Base-by-base conservation (phyloP, 2,888 invertebrate species). In the Cephus spinipes region DNA sequence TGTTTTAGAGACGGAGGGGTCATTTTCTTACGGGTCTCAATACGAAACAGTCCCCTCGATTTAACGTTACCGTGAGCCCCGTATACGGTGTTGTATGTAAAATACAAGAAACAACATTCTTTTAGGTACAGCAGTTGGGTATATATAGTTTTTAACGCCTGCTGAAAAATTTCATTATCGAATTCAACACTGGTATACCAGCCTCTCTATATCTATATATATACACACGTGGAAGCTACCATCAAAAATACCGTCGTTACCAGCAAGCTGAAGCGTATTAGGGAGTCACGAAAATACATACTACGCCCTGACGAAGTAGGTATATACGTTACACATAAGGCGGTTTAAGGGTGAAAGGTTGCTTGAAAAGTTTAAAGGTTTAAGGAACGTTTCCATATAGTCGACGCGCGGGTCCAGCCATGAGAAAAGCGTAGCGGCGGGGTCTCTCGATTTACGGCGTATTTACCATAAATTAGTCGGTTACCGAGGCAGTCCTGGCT, bases 401-500 rank as follows among this genome's bases (percentile, higher is more conserved):
- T 55, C 55, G 55, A 33, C 9, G 23, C 55, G 23, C 55, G 55
- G 55, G 55, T 55, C 55, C 55, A 55, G 40, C 40, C 34, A 68
- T 73, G 71, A 68, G 76, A 73, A 68, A 80, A 33, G 73, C 36
- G 33, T 35, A 32, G 31, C 71, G n/a, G n/a, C 71, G 31, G 71
- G 71, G 71, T 71, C 71, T 71, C 31, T 71, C 71, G 71, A 71
- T 71, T 71, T 71, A 71, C 71, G 3, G 71, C 71, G 55, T 77
- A 68, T 77, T 77, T 77, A 77, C 73, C 77, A 77, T 77, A 74
- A 77, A 77, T 77, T 77, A 77, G 77, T 77, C 74, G 73, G 77
- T 74, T 69, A 74, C 77, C 68, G 31, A 68, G 68, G 12, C 55
- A 34, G 68, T 31, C 34, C 68, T 74, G n/a, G 68, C 36, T 35